Base-by-base conservation (phyloP, 2,888 invertebrate genomes). In the Coelopa pilipes region DNA sequence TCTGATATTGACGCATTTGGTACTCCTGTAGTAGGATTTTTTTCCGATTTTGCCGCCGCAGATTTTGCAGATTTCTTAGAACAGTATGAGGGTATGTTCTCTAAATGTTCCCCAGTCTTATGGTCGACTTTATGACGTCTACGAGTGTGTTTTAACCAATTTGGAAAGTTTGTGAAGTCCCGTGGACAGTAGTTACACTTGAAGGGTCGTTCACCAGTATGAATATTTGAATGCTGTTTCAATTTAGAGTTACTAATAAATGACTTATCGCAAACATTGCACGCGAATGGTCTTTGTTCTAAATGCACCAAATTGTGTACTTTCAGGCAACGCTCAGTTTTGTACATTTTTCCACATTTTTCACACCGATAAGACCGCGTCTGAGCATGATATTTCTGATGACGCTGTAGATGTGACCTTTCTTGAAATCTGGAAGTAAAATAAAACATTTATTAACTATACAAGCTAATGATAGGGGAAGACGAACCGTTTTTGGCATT, bases 141-240 rank as follows among this genome's bases (percentile, higher is more conserved):
- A 60, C 90, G 86, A 0, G 89, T 90, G 76, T 91, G 91, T 80
- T 91, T 91, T 62, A 90, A 81, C 89, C 90, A 90, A 80, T 91
- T 91, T 13, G 90, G 90, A 79, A 90, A 90, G 79, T 90, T 90
- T 13, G 90, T 90, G 79, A 90, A 91, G 73, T 89, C 89, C 0
- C 89, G 88, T 60, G 90, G 89, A 79, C 91, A 91, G 80, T 89
- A 90, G 78, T 90, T 90, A 80, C 91, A 91, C 76, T 89, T 89
- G 78, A 89, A 90, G 0, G 91, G 90, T 9, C 90, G 84, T 80
- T 89, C 89, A 4, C 86, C 90, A 0, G 90, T 90, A 78, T 91
- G 91, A 72, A 90, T 89, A 78, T 91, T 90, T 74, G 88, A 89
- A 81, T 91, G 91, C 83, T 90, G 90, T 83, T 90, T 90, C 34